A percentile compares a stretch with the other conserved stretches of the same genome.
These are phyloP conservation scores for Tachuris rubrigastra DNA, from an alignment of 2,113 vertebrate species.

Conservation along the genomic window DNA sequence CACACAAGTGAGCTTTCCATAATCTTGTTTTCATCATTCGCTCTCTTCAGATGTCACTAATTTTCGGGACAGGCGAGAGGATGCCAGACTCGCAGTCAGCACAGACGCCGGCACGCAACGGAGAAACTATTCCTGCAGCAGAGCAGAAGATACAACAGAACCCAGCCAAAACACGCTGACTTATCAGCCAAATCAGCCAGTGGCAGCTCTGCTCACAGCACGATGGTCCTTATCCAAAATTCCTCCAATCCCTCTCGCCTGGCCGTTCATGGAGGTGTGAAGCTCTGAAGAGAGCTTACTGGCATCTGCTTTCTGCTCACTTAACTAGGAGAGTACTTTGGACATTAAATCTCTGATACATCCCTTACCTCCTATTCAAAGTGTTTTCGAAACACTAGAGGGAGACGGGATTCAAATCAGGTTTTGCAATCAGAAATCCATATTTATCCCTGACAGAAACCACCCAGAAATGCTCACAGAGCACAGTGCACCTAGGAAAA, in stretches of 20 bases:
- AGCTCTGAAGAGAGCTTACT: background rate
- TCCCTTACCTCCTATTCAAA: background rate
- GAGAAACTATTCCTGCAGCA: background rate
- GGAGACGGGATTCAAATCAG: constrained; percentile 14
- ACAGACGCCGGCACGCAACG: background rate
- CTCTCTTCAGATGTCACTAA: constrained; percentile 52
- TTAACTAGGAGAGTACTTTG: background rate
- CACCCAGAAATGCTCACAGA: fast-evolving
- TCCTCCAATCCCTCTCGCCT: background rate
- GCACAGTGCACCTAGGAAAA: background rate
- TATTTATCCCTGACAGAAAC: background rate
- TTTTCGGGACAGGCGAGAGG: constrained; percentile 28
- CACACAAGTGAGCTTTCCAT: background rate
- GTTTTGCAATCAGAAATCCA: background rate
- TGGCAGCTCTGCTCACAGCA: background rate
- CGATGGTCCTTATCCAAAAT: fast-evolving
- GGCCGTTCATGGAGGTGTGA: background rate
- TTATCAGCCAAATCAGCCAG: background rate
- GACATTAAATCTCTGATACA: background rate
- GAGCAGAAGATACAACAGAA: background rate
- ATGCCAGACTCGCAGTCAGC: background rate
- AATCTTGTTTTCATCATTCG: background rate
- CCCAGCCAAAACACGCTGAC: background rate
- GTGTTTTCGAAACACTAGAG: background rate
- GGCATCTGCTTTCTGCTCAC: background rate